Percentiles rank a stretch among this genome's conserved stretches.
These are phyloP conservation scores for Myopa testacea DNA, from an alignment of 2,888 invertebrate genomes.

Conservation along the genomic window DNA sequence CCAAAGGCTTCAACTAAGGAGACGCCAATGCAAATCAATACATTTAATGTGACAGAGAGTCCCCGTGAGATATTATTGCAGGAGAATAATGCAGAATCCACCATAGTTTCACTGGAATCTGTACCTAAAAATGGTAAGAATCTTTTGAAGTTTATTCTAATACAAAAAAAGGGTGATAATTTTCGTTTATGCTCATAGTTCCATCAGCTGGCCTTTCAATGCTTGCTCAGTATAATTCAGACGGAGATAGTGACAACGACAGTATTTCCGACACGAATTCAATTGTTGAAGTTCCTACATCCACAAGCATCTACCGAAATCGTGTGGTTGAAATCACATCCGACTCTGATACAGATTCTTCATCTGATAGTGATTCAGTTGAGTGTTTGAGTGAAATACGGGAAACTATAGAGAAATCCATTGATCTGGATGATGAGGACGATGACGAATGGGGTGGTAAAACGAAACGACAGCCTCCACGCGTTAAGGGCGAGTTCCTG, in stretches of 20 bases:
- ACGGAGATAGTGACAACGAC: constrained; percentile 46
- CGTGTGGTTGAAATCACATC: constrained; percentile 55
- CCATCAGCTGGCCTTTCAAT: constrained; percentile 53
- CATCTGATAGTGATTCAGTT: constrained; percentile 53
- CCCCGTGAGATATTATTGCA: no score
- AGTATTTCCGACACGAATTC: constrained; percentile 53
- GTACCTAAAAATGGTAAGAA: background rate
- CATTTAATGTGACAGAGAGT: background rate
- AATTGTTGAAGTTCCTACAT: constrained; percentile 56
- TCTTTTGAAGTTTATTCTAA: background rate
- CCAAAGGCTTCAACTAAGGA: no score
- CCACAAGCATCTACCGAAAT: constrained; percentile 51
- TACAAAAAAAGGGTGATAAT: background rate
- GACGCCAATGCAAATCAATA: background rate
- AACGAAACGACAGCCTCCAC: constrained; percentile 55
- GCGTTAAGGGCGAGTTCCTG: constrained; percentile 63
- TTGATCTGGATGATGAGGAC: constrained; percentile 52
- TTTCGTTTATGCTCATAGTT: background rate
- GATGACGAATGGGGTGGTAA: constrained; percentile 52
- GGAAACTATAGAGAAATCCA: constrained; percentile 57
- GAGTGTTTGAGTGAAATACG: constrained; percentile 58
- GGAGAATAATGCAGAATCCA: no score
- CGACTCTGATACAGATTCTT: constrained; percentile 49
- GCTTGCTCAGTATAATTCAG: constrained; percentile 60
- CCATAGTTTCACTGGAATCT: no score